Evolutionary conservation across 2,113 vertebrate species (phyloP), one percentile per base, ranked within the genome.

Genomic region (Neodon shergylaensis): DNA sequence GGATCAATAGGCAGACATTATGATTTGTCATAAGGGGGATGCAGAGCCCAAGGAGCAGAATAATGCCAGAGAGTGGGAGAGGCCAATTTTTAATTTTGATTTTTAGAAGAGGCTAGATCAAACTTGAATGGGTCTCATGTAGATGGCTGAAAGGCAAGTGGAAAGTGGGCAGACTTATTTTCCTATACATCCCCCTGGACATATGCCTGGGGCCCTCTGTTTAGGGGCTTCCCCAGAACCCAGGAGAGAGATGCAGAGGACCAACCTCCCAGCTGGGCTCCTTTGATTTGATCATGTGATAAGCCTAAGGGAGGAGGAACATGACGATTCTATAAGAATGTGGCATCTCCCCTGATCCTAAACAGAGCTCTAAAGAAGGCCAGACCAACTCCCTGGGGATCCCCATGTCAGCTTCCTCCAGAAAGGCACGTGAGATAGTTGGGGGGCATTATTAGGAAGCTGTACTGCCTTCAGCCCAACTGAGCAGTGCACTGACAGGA

Each of bases 61-160:
- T 73, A 58, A 63, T 49, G 52, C 81, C 91, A 94, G 89, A 85
- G 9, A 66, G 44, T 39, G 12, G 82, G 6, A 93, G 58, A 77
- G 70, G 72, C 61, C 96, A 39, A 68, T 81, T 94, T 84, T 61
- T 36, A 83, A 79, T 87, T 97, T 86, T 87, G 33, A 74, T 8
- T 77, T 77, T 11, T 5, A 39, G 73, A 76, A 39, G 52, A 77
- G 8, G 52, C 76, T 33, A 49, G 22, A 86, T n/a, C n/a, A 70
- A 65, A 72, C 24, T 39, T 22, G 39, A 93, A 49, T 44, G n/a
- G 31, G 7, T 83, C 17, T 63, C 78, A 72, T 14, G 5, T n/a
- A 81, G 70, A 47, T 2, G 47, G 58, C 65, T 61, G 21, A 21
- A 77, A 82, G 47, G 87, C 52, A 81, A 58, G 8, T 3, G 13